phyloP scores from a whole-genome alignment of 2,797 vertebrate species.

The Anolis apletophallus region DNA sequence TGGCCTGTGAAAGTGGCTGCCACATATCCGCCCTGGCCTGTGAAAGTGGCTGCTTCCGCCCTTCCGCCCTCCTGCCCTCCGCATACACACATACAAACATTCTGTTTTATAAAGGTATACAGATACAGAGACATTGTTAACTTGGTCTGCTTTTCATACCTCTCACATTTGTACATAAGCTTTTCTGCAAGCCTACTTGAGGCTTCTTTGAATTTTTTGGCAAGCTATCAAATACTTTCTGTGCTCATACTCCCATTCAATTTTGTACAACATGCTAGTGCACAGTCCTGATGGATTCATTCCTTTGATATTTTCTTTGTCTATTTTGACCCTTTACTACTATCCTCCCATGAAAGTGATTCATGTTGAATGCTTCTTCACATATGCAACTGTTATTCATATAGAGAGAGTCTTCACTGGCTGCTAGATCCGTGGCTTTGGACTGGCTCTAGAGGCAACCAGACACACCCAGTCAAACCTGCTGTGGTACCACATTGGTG shows the following conservation, averaged over 20 bases:
- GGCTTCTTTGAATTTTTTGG: slow-evolving; percentile 23
- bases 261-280: background rate
- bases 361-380: background rate
- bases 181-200: background rate
- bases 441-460: too few relatives aligned
- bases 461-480: too few relatives aligned
- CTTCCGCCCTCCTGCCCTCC: too few relatives aligned
- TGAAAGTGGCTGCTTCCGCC: too few relatives aligned
- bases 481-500: too few relatives aligned
- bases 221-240: slow-evolving; percentile 29
- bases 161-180: slow-evolving; percentile 37
- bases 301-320: slow-evolving; percentile 15
- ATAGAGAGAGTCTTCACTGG: too few relatives aligned
- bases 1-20: too few relatives aligned
- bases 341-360: background rate
- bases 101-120: too few relatives aligned
- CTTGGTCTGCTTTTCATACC: slow-evolving; percentile 33
- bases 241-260: background rate
- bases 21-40: too few relatives aligned
- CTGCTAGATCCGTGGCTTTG: too few relatives aligned
- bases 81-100: too few relatives aligned
- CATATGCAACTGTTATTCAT: background rate
- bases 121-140: too few relatives aligned
- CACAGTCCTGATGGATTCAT: slow-evolving; percentile 1
- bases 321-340: background rate